Evolutionary conservation across 2,797 vertebrate species (phyloP), one percentile per base, ranked within the genome.

Genomic region (Acestrorhynchus altus): DNA sequence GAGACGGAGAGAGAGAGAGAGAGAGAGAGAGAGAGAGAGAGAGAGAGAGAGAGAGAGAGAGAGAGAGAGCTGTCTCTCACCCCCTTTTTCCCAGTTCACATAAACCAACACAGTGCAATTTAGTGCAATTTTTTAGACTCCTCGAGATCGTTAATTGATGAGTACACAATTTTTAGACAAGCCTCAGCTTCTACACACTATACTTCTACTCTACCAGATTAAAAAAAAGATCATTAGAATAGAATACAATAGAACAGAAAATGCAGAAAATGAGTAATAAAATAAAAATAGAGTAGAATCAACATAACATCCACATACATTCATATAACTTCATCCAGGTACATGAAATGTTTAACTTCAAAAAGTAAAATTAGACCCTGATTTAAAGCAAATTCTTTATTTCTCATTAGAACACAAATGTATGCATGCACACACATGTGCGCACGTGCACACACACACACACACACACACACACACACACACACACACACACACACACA

Each of bases 331-430:
- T 20, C 22, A 12, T 22, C 47, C 13, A 3, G 4, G 15, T 16
- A 63, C 72, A 64, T 31, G 46, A 51, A 49, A 20, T 51, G 2
- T 8, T 13, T 18, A 31, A 60, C 57, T 47, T 44, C 18, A 16
- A 20, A 8, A 63, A 54, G 24, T 39, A 39, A 68, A 49, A 59
- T 59, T 39, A 59, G 35, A 46, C 35, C 47, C n/a, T 63, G 10
- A 42, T 42, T 47, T 65, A 26, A 60, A 5, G 11, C 11, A 52
- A 68, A 57, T 76, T 49, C 26, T 68, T 44, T 74, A 74, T 74
- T 74, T 59, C 26, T 42, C 63, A 57, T 47, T 76, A 46, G 39
- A 11, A 64, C 46, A 74, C 57, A 64, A 15, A 61, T n/a, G n/a
- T n/a, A n/a, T n/a, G n/a, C n/a, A n/a, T n/a, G n/a, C n/a, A n/a